Conservation (phyloP, 2,888 invertebrate genomes). For the Selenia dentaria region DNA sequence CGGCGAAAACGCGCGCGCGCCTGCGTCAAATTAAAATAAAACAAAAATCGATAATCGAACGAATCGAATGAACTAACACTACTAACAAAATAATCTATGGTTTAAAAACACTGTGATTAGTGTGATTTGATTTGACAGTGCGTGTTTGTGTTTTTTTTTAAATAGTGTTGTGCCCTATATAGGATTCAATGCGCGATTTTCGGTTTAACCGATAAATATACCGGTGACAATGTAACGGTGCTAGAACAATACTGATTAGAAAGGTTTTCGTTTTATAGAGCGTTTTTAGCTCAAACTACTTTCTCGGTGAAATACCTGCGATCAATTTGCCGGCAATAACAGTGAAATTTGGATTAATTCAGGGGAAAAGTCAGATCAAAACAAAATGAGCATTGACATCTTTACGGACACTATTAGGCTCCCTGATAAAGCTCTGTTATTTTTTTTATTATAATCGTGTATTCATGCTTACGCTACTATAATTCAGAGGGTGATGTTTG, state of each 20-base stretch:
- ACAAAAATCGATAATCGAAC: conserved; percentile 51
- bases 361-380: not conserved
- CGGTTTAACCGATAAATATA: conserved; percentile 50
- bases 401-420: too few relatives aligned
- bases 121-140: conserved; percentile 40
- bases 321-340: conserved; percentile 2
- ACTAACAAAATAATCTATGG: conserved; percentile 54
- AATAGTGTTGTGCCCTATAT: conserved; percentile 51
- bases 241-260: conserved; percentile 31
- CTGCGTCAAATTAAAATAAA: conserved; percentile 43
- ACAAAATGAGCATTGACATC: too few relatives aligned
- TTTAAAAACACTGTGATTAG: conserved; percentile 52
- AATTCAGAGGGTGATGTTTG: conserved; percentile 11
- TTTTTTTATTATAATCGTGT: too few relatives aligned
- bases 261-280: conserved; percentile 35
- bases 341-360: not conserved
- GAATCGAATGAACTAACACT: conserved; percentile 52
- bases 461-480: too few relatives aligned
- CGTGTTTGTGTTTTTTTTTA: conserved; percentile 43
- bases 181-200: conserved; percentile 63
- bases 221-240: conserved; percentile 64
- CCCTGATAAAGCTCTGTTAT: too few relatives aligned
- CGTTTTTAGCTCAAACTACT: conserved; percentile 15
- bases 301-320: too few relatives aligned
- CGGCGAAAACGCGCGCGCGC: conserved; percentile 68